Base-by-base conservation (phyloP, 64 coral and sea anemone genomes). In the Montipora foliosa region DNA sequence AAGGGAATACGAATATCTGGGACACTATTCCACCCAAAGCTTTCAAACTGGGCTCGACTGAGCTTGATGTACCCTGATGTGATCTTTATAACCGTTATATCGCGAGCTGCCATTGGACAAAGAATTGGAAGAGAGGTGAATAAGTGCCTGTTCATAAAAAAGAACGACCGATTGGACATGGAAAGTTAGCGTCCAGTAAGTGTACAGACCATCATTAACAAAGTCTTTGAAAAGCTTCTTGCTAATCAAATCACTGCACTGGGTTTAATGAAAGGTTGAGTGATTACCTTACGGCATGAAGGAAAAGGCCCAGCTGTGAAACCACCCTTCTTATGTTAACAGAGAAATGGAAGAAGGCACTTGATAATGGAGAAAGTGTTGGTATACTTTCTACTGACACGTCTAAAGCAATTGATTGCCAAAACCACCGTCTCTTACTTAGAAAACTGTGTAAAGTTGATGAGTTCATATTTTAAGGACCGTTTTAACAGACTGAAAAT, bases 221-320 rank as follows among this genome's bases (percentile, higher is more conserved):
- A 92, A 83, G 72, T 91, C 49, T 91, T 91, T 81, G 64, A 91
- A 25, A 82, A 91, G 71, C 48, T 91, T 6, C 48, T 91, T 16
- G 10, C 90, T 57, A 67, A 72, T 44, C 90, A 92, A 67, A 44
- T 82, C 16, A n/a, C 60, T 58, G 71, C 29, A 37, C 19, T n/a
- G 45, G 9, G 0, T 83, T 92, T 48, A 91, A 49, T 70, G 89
- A 91, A 12, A 6, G 12, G 16, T 51, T 84, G 16, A 92, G 90
- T n/a, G 79, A 29, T 29, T 57, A 57, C 15, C 51, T 85, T 13
- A 92, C 80, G 17, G 90, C 75, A 57, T 57, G 1, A 3, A 57
- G 53, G 53, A 57, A 57, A 57, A 57, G 11, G 53, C 53, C 0
- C 53, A 17, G 37, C 53, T 57, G 53, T 57, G 53, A 57, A 57